Conservation (phyloP, 2,113 vertebrate genomes). For the Tympanuchus pallidicinctus region DNA sequence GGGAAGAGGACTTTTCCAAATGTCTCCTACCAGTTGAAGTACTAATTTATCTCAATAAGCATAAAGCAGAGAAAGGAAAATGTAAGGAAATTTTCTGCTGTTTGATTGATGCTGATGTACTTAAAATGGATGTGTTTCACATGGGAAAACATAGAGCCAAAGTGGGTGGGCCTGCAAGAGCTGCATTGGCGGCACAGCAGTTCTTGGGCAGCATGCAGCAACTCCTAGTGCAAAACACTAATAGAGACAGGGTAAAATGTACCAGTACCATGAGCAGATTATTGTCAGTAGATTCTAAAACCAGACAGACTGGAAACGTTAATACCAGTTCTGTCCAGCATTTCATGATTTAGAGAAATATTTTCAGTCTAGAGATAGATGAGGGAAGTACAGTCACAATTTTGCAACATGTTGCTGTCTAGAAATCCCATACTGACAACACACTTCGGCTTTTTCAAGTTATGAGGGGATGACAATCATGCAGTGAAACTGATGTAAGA, state of each 20-base stretch:
- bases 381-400: not conserved
- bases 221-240: not conserved
- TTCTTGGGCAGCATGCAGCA: not conserved
- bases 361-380: not conserved
- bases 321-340: not conserved
- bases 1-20: not conserved
- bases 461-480: not conserved
- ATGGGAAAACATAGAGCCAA: not conserved
- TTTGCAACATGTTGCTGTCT: not conserved
- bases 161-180: not conserved
- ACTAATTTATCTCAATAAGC: not conserved
- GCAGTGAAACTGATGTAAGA: not conserved
- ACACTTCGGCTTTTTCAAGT: not conserved
- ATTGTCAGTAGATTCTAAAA: not conserved
- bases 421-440: not conserved
- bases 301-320: not conserved
- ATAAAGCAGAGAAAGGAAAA: not conserved
- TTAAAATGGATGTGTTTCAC: not conserved
- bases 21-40: not conserved
- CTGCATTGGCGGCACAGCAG: not conserved
- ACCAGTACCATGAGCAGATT: not conserved
- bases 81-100: not conserved
- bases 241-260: not conserved
- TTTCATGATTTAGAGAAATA: not conserved
- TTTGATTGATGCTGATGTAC: not conserved